Conservation (phyloP, 2,113 vertebrate species). For the Orcinus orca region DNA sequence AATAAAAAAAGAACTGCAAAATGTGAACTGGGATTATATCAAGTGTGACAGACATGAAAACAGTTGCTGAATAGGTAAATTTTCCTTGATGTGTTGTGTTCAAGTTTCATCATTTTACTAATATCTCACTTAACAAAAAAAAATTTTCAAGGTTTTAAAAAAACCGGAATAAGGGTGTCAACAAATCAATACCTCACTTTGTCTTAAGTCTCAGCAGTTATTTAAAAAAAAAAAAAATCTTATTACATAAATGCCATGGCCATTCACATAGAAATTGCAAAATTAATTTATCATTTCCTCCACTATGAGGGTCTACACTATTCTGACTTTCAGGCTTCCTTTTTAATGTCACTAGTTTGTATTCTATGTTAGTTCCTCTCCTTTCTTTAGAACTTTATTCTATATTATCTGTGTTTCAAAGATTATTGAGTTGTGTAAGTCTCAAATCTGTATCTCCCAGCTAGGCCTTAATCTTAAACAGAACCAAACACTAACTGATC, state of each 20-base stretch:
- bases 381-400: background rate
- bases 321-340: background rate
- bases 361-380: background rate
- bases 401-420: background rate
- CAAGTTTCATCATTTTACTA: background rate
- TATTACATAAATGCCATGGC: background rate
- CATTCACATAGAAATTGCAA: background rate
- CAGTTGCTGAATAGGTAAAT: background rate
- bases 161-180: background rate
- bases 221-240: background rate
- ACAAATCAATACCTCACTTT: background rate
- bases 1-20: background rate
- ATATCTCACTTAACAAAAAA: background rate
- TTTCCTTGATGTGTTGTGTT: background rate
- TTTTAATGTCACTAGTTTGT: background rate
- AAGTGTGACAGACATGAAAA: background rate
- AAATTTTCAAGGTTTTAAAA: background rate
- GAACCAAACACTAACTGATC: background rate
- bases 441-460: background rate
- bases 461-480: background rate
- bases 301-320: background rate
- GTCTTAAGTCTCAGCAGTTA: background rate
- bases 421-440: background rate
- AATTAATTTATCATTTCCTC: background rate
- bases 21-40: background rate